Conservation (phyloP, 2,797 vertebrate genomes). For the Coracias cyanogaster region DNA sequence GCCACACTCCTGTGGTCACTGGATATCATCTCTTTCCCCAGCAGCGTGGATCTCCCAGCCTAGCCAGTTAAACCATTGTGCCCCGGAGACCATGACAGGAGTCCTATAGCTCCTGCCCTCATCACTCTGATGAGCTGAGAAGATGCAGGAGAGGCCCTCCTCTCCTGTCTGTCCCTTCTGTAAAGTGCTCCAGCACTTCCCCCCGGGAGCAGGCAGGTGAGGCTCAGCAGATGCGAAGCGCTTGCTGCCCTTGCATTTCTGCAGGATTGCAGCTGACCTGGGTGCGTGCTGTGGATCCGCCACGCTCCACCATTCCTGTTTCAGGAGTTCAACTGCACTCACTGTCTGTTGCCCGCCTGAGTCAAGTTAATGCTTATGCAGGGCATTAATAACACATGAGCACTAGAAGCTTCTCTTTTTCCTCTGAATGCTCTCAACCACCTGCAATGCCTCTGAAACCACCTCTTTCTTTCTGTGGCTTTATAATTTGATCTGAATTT, state of each 20-base stretch:
- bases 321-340: background rate
- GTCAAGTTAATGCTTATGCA: background rate
- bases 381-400: background rate
- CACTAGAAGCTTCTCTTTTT: background rate
- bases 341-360: background rate
- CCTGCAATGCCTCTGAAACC: background rate
- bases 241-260: background rate
- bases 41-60: background rate
- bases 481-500: background rate
- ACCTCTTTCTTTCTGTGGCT: background rate
- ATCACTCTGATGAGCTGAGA: background rate
- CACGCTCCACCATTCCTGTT: fast-evolving
- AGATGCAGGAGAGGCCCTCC: background rate
- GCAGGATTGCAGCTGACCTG: background rate
- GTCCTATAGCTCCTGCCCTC: background rate
- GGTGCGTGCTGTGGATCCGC: background rate
- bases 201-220: fast-evolving
- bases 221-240: background rate
- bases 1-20: background rate
- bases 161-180: background rate
- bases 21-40: background rate
- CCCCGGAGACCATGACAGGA: fast-evolving
- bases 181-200: background rate
- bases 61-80: background rate
- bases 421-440: background rate